Percentiles rank a stretch among this genome's conserved stretches.
Evolutionary conservation across 2,888 invertebrate species (phyloP).

Genomic region (Andrena trimmerana): DNA sequence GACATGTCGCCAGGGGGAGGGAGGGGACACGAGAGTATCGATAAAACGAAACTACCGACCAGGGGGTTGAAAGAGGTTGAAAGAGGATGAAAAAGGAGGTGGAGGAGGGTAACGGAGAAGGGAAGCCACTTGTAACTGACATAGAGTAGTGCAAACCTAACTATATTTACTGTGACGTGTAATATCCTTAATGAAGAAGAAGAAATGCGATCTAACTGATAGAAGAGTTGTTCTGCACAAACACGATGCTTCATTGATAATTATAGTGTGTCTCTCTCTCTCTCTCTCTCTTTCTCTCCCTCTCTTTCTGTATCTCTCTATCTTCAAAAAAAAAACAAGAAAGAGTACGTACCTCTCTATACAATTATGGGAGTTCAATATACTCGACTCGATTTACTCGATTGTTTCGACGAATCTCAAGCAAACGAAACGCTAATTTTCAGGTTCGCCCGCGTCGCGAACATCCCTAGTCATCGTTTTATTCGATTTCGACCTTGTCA

Average conservation of each 20-base stretch:
- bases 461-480: slow-evolving; percentile 46
- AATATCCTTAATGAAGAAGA: slow-evolving; percentile 77
- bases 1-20: slow-evolving; percentile 58
- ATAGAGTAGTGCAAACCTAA: slow-evolving; percentile 77
- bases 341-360: slow-evolving; percentile 58
- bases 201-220: slow-evolving; percentile 75
- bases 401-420: slow-evolving; percentile 42
- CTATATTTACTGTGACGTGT: slow-evolving; percentile 82
- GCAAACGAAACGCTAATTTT: slow-evolving; percentile 8
- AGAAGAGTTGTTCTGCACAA: slow-evolving; percentile 82
- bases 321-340: slow-evolving; percentile 25
- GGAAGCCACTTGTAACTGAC: slow-evolving; percentile 74
- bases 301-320: slow-evolving; percentile 44
- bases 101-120: slow-evolving; percentile 57
- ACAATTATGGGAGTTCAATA: slow-evolving; percentile 60
- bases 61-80: slow-evolving; percentile 34
- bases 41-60: slow-evolving; percentile 23
- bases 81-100: slow-evolving; percentile 36
- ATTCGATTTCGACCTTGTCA: slow-evolving; percentile 41
- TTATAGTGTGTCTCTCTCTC: slow-evolving; percentile 75
- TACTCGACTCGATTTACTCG: slow-evolving; percentile 30
- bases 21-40: slow-evolving; percentile 33
- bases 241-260: slow-evolving; percentile 81
- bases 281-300: slow-evolving; percentile 47
- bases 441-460: slow-evolving; percentile 32